These are phyloP conservation scores for Anaspis maculata DNA, from an alignment of 2,888 invertebrate species.

Conservation along the genomic window DNA sequence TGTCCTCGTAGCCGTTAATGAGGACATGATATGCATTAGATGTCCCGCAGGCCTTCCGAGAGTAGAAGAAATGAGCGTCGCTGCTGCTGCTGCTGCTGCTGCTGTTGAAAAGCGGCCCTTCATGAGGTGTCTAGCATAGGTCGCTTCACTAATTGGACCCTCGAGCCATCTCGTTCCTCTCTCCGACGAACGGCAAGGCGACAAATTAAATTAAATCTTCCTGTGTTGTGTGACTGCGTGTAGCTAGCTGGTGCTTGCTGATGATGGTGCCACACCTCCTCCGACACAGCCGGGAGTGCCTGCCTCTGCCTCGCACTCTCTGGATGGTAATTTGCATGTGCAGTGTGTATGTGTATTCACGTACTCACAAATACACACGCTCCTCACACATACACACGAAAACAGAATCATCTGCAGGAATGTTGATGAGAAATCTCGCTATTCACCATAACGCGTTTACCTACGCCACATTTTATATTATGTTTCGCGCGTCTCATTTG, in stretches of 20 bases:
- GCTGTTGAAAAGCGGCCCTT: constrained; percentile 11
- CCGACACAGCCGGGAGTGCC: constrained; percentile 15
- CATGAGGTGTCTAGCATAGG: too few relatives aligned
- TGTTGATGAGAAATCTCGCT: constrained; percentile 13
- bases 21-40: too few relatives aligned
- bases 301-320: too few relatives aligned
- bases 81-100: too few relatives aligned
- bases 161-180: too few relatives aligned
- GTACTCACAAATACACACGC: too few relatives aligned
- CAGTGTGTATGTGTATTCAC: too few relatives aligned
- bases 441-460: constrained; percentile 9
- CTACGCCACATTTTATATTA: constrained; percentile 4
- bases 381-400: constrained; percentile 7
- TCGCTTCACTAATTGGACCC: too few relatives aligned
- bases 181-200: constrained; percentile 15
- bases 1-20: too few relatives aligned
- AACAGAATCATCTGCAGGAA: constrained; percentile 12
- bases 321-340: constrained; percentile 14
- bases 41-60: too few relatives aligned
- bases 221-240: too few relatives aligned
- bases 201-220: constrained; percentile 23
- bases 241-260: too few relatives aligned
- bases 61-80: constrained; percentile 4
- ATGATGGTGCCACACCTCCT: constrained; percentile 19
- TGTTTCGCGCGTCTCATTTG: constrained; percentile 7